Conservation (phyloP, 2,113 vertebrate species). For the Lepus timidus region DNA sequence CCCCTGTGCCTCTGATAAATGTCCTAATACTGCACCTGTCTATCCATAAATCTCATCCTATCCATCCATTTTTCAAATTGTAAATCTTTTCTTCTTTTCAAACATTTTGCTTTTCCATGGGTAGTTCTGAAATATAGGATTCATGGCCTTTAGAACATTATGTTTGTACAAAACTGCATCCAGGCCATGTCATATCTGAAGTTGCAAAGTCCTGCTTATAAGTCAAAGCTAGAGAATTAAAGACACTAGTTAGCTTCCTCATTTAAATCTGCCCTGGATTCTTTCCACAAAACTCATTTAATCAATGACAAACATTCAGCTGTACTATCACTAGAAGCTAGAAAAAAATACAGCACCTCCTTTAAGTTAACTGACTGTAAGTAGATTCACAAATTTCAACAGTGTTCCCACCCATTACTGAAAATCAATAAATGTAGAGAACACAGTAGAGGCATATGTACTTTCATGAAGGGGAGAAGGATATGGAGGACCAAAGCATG, state of each 20-base stretch:
- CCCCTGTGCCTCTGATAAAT: background rate
- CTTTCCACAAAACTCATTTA: background rate
- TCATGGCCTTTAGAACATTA: background rate
- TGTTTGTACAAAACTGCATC: background rate
- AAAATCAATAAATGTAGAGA: background rate
- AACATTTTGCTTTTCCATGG: background rate
- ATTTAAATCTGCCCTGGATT: background rate
- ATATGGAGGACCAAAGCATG: background rate
- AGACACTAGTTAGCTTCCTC: background rate
- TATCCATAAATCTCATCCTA: background rate
- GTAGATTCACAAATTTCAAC: background rate
- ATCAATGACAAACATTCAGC: background rate
- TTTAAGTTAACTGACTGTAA: background rate
- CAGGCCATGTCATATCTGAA: background rate
- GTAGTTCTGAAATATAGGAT: background rate
- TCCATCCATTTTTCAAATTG: background rate
- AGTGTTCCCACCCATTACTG: fast-evolving
- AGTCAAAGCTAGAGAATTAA: background rate
- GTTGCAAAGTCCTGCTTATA: background rate
- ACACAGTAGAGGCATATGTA: background rate
- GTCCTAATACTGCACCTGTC: background rate
- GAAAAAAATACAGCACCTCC: background rate
- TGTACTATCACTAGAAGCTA: background rate
- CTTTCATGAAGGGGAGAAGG: background rate
- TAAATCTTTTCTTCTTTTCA: constrained; percentile 11